Base-by-base conservation (phyloP, 1,140 invertebrate species). In the Argopecten irradians region DNA sequence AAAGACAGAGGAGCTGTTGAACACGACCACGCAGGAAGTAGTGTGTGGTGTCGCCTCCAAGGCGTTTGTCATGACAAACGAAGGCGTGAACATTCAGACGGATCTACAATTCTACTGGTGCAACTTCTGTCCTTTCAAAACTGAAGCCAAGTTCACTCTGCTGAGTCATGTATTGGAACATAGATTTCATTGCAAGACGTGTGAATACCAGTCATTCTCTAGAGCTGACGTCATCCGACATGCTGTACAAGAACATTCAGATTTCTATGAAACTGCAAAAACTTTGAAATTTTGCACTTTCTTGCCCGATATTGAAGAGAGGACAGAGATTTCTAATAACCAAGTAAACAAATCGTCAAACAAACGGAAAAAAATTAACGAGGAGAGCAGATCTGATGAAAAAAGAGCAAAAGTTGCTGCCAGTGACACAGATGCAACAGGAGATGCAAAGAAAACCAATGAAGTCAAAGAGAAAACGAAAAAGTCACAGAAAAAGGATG, bases 71-170 rank as follows among this genome's bases (percentile, higher is more conserved):
- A 87, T 91, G 87, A 90, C 91, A n/a, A 85, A 85, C 28, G 87
- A 87, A 43, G 91, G 91, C 9, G 87, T 88, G 34, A 55, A 93
- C 16, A 86, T 93, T 13, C 91, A 91, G n/a, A 91, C 90, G 22
- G 92, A 93, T 87, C 39, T 93, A 34, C 90, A 91, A 7, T 92
- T 88, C 46, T 94, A 92, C 82, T 94, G 93, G 93, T 94, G 94
- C 87, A 94, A 94, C 83, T 94, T 94, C 89, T 94, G 94, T 89
- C 89, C 93, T 8, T 94, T 89, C 84, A 91, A 92, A 82, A 91
- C 91, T 14, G 91, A 92, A 71, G 89, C 86, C 8, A 94, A 94
- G 89, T 84, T 87, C 16, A 89, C 41, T 34, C 87, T 94, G 0
- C 33, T 93, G 32, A 89, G 93, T 34, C 94, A 94, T 91, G 89